Conservation (phyloP, 2,113 vertebrate species). For the Rana temporaria region DNA sequence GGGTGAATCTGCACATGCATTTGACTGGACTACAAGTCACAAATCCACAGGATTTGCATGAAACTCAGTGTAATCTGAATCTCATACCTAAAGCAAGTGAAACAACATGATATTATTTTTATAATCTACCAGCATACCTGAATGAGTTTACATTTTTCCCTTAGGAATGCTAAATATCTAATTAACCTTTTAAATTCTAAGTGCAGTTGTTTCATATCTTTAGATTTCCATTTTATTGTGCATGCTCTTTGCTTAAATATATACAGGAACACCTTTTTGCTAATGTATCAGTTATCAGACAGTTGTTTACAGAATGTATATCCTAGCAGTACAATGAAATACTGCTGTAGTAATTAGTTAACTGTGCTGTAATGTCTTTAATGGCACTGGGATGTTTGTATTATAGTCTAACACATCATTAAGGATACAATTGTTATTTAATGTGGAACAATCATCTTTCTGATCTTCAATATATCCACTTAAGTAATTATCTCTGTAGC, state of each 20-base stretch:
- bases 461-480: conserved; percentile 84
- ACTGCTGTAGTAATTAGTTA: conserved; percentile 78
- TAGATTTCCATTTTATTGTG: background rate
- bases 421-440: conserved; percentile 88
- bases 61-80: no score
- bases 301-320: conserved; percentile 70
- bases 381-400: conserved; percentile 78
- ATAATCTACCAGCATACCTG: no score
- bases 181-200: no score
- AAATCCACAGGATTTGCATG: no score
- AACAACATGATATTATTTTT: no score
- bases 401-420: conserved; percentile 85
- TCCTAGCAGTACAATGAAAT: conserved; percentile 69
- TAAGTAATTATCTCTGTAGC: conserved; percentile 87
- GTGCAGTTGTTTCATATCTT: no score
- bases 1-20: no score
- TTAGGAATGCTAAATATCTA: no score
- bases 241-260: background rate
- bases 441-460: conserved; percentile 86
- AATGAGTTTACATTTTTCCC: no score
- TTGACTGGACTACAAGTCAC: no score
- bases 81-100: no score
- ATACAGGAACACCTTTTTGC: conserved; percentile 57
- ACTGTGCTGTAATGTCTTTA: conserved; percentile 70
- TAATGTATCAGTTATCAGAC: conserved; percentile 75